Evolutionary conservation across 2,797 vertebrate genomes (phyloP).

Genomic region (Yasuhikotakia modesta): DNA sequence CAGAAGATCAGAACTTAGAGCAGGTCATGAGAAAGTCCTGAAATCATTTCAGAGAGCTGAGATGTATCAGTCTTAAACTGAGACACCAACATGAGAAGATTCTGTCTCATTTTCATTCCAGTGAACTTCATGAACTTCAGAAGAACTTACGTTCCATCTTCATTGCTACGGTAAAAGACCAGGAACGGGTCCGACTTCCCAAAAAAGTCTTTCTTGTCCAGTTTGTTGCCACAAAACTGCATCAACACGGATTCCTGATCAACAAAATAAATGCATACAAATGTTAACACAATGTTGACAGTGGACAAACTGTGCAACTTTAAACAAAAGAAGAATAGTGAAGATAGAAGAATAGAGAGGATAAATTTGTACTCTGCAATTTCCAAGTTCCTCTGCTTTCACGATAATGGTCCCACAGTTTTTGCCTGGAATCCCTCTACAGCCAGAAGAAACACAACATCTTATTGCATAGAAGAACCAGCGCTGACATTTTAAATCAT

Average conservation of each 20-base stretch:
- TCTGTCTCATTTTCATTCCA: no score
- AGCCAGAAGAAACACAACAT: constrained; percentile 45
- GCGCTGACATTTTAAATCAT: background rate
- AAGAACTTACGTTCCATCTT: constrained; percentile 96
- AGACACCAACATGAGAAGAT: no score
- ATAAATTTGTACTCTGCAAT: constrained; percentile 85
- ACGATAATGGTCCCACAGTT: constrained; percentile 91
- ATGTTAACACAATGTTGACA: no score
- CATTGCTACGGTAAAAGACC: constrained; percentile 96
- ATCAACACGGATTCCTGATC: no score
- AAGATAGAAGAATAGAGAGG: background rate
- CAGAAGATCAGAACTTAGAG: no score
- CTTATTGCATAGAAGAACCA: background rate
- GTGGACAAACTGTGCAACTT: no score
- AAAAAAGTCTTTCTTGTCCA: constrained; percentile 98
- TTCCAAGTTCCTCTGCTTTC: constrained; percentile 90
- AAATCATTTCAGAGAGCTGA: no score
- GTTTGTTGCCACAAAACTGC: constrained; percentile 96
- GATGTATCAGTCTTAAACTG: no score
- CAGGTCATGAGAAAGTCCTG: no score
- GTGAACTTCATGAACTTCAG: no score
- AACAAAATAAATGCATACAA: no score
- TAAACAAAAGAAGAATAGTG: background rate
- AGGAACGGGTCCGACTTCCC: constrained; percentile 97
- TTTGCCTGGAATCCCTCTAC: constrained; percentile 87